These are phyloP conservation scores for Carassius gibelio DNA, from an alignment of 2,113 vertebrate genomes.

Conservation along the genomic window DNA sequence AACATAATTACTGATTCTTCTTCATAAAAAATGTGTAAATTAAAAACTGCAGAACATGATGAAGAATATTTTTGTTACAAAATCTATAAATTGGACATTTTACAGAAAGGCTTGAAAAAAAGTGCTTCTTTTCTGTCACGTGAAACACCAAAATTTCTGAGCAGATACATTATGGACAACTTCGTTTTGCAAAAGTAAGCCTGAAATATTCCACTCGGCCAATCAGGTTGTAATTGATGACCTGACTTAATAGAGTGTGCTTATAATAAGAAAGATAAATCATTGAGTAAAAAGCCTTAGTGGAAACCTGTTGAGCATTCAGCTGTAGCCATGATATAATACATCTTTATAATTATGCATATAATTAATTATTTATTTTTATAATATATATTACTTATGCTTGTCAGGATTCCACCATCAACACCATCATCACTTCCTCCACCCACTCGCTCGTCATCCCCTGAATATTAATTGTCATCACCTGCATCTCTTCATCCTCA, in stretches of 20 bases:
- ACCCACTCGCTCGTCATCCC: too few relatives aligned
- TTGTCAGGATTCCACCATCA: too few relatives aligned
- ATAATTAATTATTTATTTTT: neutral
- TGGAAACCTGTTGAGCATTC: neutral
- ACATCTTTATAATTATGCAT: neutral
- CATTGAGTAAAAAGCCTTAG: neutral
- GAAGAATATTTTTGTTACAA: slow-evolving; percentile 14
- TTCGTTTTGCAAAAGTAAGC: neutral
- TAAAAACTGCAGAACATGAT: neutral
- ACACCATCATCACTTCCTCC: too few relatives aligned
- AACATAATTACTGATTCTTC: neutral
- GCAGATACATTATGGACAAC: slow-evolving; percentile 17
- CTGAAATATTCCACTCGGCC: slow-evolving; percentile 5
- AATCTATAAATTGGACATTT: neutral
- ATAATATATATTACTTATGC: too few relatives aligned
- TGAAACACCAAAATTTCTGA: neutral
- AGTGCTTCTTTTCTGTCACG: neutral
- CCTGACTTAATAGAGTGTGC: neutral
- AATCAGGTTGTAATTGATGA: slow-evolving; percentile 2
- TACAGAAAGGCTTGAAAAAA: neutral
- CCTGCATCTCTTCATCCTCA: too few relatives aligned
- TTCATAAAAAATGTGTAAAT: slow-evolving; percentile 14
- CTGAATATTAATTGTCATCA: too few relatives aligned
- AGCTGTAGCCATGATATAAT: neutral
- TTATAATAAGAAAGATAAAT: slow-evolving; percentile 5